Conservation (phyloP, 2,113 vertebrate genomes). For the Leptobrachium ailaonicum region DNA sequence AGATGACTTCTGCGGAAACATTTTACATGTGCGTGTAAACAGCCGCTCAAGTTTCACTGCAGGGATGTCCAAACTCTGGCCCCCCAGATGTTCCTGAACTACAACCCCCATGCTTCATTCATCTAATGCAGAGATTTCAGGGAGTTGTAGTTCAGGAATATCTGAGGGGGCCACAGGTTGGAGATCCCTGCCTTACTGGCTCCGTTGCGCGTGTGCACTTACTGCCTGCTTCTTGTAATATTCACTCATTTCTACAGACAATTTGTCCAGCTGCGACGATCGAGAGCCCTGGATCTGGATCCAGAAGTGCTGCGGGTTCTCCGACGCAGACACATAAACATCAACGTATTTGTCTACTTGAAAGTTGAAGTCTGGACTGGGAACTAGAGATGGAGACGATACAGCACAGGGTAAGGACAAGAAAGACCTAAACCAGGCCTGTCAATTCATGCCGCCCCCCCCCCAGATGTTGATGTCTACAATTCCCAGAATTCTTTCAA, state of each 20-base stretch:
- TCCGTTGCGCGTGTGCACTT: constrained; percentile 27
- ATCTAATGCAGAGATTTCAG: too few relatives aligned
- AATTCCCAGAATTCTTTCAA: too few relatives aligned
- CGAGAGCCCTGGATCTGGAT: constrained; percentile 85
- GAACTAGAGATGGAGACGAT: constrained; percentile 64
- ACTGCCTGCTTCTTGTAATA: constrained; percentile 72
- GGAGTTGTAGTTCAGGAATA: too few relatives aligned
- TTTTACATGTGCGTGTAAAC: not conserved
- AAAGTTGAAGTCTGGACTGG: constrained; percentile 86
- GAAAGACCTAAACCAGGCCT: too few relatives aligned
- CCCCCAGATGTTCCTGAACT: too few relatives aligned
- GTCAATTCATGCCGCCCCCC: too few relatives aligned
- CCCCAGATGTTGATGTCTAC: too few relatives aligned
- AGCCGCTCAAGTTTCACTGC: too few relatives aligned
- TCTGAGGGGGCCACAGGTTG: too few relatives aligned
- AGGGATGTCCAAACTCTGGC: too few relatives aligned
- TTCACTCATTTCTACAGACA: constrained; percentile 80
- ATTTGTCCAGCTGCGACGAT: constrained; percentile 82
- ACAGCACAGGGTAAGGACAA: too few relatives aligned
- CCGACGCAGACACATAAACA: constrained; percentile 83
- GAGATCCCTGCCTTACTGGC: not conserved
- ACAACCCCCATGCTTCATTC: too few relatives aligned
- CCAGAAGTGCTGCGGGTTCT: constrained; percentile 88
- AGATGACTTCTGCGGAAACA: constrained; percentile 67
- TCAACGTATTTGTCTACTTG: constrained; percentile 83